Evolutionary conservation across 2,113 vertebrate genomes (phyloP).

Genomic region (Ammodytes marinus): DNA sequence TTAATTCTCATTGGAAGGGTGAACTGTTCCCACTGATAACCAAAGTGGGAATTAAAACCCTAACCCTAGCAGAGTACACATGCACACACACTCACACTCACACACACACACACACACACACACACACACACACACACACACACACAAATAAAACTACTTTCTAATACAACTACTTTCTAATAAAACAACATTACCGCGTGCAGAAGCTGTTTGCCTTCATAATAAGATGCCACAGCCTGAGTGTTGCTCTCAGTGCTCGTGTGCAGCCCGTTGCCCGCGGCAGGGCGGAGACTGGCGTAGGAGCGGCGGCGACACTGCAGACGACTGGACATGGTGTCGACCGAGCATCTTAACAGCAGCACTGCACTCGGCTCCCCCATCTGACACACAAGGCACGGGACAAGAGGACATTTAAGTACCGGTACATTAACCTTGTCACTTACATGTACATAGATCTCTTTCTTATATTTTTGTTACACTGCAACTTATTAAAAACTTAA

Average conservation of each 20-base stretch:
- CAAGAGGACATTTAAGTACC: background rate
- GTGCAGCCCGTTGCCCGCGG: constrained; percentile 50
- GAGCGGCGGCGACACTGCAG: constrained; percentile 78
- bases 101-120: background rate
- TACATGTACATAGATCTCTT: too few relatives aligned
- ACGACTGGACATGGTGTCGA: constrained; percentile 88
- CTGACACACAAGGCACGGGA: constrained; percentile 72
- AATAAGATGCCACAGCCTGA: constrained; percentile 85
- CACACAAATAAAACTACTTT: background rate
- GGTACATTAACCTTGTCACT: background rate
- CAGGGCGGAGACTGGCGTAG: constrained; percentile 39
- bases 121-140: background rate
- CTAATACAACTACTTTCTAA: background rate
- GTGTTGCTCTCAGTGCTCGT: constrained; percentile 80
- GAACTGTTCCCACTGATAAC: background rate
- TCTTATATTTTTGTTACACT: too few relatives aligned
- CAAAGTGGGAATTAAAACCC: constrained; percentile 3
- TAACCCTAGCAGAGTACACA: background rate
- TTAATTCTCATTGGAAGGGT: background rate
- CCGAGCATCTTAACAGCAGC: constrained; percentile 90
- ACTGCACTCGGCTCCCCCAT: constrained; percentile 89
- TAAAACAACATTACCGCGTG: constrained; percentile 83
- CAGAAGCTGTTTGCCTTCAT: constrained; percentile 87
- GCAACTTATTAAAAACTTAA: too few relatives aligned
- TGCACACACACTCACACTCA: fast-evolving